These are phyloP conservation scores for Tapirus indicus DNA, from an alignment of 2,797 vertebrate species.

Conservation along the genomic window DNA sequence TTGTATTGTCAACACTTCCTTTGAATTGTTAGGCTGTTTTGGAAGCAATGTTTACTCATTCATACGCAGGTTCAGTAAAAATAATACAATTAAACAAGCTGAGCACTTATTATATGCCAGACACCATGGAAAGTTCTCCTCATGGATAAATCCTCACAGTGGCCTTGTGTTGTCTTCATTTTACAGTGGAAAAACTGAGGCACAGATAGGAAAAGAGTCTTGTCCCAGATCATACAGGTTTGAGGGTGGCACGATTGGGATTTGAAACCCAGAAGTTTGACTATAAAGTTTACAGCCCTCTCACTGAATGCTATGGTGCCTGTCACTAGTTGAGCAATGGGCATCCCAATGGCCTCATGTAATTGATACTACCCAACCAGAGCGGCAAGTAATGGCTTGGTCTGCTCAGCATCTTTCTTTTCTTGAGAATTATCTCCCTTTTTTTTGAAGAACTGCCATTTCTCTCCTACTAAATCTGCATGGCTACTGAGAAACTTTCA, in stretches of 20 bases:
- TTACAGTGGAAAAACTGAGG: neutral
- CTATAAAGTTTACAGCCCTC: neutral
- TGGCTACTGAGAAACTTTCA: neutral
- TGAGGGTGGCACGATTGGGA: neutral
- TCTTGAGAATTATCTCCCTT: neutral
- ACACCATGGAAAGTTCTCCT: rapidly evolving
- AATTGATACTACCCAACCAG: neutral
- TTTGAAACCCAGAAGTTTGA: neutral
- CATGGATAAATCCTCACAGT: rapidly evolving
- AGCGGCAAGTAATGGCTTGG: neutral
- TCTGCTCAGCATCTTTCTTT: neutral
- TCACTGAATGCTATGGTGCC: neutral
- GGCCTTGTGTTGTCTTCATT: neutral
- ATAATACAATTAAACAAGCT: too few relatives aligned
- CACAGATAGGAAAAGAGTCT: neutral
- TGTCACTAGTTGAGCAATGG: neutral
- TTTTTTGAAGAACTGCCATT: neutral
- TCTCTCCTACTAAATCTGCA: neutral
- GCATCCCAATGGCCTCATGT: neutral
- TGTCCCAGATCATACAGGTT: neutral
- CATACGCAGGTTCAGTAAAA: neutral
- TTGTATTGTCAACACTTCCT: neutral
- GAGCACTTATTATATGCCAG: too few relatives aligned
- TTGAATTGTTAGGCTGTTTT: neutral
- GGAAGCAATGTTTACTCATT: neutral